Percentiles rank a stretch among this genome's conserved stretches.
Evolutionary conservation across 2,888 invertebrate species (phyloP).

Genomic region (Harpalus rufipes): DNA sequence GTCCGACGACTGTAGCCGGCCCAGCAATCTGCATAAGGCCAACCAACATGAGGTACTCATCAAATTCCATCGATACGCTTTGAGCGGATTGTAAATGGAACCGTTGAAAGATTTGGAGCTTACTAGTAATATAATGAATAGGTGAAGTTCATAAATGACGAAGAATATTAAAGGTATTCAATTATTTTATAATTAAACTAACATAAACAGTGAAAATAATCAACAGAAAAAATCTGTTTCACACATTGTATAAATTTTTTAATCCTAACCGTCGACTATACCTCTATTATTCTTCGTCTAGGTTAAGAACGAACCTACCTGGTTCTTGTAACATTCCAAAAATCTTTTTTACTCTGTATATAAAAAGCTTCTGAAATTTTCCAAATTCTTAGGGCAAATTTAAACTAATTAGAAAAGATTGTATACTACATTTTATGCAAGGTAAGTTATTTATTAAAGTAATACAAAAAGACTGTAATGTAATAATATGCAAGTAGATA

Average conservation of each 20-base stretch:
- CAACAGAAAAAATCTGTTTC: not conserved
- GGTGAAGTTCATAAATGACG: not conserved
- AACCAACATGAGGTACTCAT: slow-evolving; percentile 68
- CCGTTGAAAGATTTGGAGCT: slow-evolving; percentile 52
- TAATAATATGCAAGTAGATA: slow-evolving; percentile 6
- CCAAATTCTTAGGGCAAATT: slow-evolving; percentile 8
- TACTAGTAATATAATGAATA: slow-evolving; percentile 49
- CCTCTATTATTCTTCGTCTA: slow-evolving; percentile 7
- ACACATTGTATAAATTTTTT: too few relatives aligned
- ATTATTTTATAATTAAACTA: not conserved
- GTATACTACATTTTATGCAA: slow-evolving; percentile 50
- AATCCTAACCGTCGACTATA: not conserved
- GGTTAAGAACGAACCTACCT: slow-evolving; percentile 21
- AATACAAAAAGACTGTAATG: slow-evolving; percentile 43
- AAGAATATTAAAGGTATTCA: slow-evolving; percentile 10
- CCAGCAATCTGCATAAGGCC: slow-evolving; percentile 13
- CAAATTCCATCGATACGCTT: slow-evolving; percentile 68
- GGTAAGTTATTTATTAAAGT: slow-evolving; percentile 47
- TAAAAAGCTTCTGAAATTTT: slow-evolving; percentile 48
- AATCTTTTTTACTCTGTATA: slow-evolving; percentile 40
- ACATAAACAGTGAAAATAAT: too few relatives aligned
- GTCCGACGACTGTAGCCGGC: slow-evolving; percentile 53
- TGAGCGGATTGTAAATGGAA: slow-evolving; percentile 64
- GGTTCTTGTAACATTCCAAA: slow-evolving; percentile 44
- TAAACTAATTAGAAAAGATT: slow-evolving; percentile 9